Evolutionary conservation across 2,113 vertebrate genomes (phyloP), one percentile per base, ranked within the genome.

Genomic region (Oreochromis spilurus): DNA sequence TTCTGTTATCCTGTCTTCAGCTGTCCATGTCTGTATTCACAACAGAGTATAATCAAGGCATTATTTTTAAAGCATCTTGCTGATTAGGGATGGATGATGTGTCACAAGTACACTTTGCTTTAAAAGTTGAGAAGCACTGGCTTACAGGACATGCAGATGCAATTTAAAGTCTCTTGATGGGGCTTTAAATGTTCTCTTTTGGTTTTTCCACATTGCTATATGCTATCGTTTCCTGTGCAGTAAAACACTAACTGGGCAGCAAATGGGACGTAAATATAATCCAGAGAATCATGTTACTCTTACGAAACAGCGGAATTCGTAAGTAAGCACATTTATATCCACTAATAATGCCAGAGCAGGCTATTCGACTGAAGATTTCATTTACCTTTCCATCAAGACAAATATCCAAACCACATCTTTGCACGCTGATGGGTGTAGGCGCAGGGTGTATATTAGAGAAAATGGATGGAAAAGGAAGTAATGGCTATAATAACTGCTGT

Each of bases 401-500:
- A 29, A 82, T 75, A 78, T 60, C 54, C 16, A 26, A 65, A 75
- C 6, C 55, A 75, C 70, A 2, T 77, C 72, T 52, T 52, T 77
- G 40, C 72, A 4, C 16, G 4, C 36, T 24, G 58, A 40, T 38
- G 60, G 78, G 29, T 81, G 40, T 5, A 4, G 57, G 36, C 13
- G 34, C 24, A 12, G 43, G 45, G 65, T 86, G 60, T 86, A 85
- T 87, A 86, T 82, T 67, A 83, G 79, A 80, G 31, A 53, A 60
- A 84, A 81, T 72, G 48, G 81, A 87, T 67, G 75, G 38, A 79
- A 89, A 91, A 31, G 13, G 36, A 87, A 87, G 54, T 79, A 36
- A 88, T 86, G 53, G 84, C 81, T 79, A 55, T 55, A 87, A 91
- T 78, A 86, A 78, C 80, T 50, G 11, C 6, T 7, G n/a, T 84